Evolutionary conservation across 2,888 invertebrate species (phyloP).

Genomic region (Epiperipatus broadwayi): DNA sequence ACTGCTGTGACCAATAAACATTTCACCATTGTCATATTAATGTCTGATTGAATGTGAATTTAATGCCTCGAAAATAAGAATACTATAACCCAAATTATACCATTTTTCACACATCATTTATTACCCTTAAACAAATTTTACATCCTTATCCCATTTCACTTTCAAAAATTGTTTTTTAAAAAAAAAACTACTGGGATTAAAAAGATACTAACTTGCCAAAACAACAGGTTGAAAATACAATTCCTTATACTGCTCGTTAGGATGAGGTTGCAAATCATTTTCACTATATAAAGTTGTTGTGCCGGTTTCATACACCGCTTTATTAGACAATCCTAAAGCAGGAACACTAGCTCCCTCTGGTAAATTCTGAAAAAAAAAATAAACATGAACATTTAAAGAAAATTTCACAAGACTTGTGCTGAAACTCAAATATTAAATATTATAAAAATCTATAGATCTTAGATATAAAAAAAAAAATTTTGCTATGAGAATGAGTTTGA

Average conservation of each 20-base stretch:
- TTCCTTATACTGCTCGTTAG: constrained; percentile 42
- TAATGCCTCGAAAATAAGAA: no score
- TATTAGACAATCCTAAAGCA: constrained; percentile 84
- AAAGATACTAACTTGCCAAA: constrained; percentile 32
- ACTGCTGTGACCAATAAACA: no score
- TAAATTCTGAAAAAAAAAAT: constrained; percentile 14
- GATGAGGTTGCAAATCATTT: constrained; percentile 24
- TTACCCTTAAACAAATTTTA: no score
- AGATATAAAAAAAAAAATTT: constrained; percentile 7
- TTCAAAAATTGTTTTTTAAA: no score
- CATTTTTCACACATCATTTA: no score
- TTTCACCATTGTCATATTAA: no score
- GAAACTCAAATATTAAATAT: not conserved
- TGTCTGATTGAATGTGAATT: no score
- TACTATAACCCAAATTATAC: no score
- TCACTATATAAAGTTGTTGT: constrained; percentile 16
- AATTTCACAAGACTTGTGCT: constrained; percentile 1
- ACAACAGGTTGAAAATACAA: constrained; percentile 39
- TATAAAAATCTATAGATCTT: no score
- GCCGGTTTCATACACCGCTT: constrained; percentile 52
- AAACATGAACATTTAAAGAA: constrained; percentile 1
- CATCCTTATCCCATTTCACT: no score
- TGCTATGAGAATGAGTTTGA: no score
- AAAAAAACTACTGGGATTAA: no score
- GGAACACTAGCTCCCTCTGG: constrained; percentile 65